These are phyloP conservation scores for Pseudopipra pipra DNA, from an alignment of 2,113 vertebrate genomes.

Conservation along the genomic window DNA sequence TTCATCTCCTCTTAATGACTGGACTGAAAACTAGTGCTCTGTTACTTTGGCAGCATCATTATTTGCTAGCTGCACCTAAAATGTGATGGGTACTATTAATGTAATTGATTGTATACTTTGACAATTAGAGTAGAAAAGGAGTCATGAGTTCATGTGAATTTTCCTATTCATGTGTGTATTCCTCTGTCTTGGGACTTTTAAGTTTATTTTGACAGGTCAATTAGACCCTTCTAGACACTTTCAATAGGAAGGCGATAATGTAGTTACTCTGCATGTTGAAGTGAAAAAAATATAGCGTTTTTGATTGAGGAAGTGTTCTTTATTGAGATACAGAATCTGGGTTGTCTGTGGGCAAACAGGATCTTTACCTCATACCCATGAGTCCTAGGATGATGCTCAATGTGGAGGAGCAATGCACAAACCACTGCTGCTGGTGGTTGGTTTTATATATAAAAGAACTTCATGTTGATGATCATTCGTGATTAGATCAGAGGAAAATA, in stretches of 20 bases:
- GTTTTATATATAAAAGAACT: neutral
- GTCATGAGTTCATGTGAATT: neutral
- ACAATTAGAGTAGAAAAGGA: neutral
- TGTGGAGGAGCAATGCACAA: neutral
- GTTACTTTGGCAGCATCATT: neutral
- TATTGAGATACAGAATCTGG: neutral
- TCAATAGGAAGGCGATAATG: neutral
- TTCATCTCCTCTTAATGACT: neutral
- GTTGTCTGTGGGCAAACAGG: neutral
- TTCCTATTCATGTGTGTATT: neutral
- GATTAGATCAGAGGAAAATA: neutral
- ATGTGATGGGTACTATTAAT: neutral
- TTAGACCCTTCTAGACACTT: neutral
- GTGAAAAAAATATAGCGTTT: neutral
- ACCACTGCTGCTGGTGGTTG: neutral
- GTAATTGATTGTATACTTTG: neutral
- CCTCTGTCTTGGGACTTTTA: neutral
- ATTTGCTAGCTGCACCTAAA: neutral
- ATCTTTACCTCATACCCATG: fast-evolving
- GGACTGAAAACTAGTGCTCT: neutral
- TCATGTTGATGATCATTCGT: neutral
- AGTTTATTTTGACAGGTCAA: neutral
- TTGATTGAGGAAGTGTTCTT: neutral
- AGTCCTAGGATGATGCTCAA: neutral
- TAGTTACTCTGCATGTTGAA: neutral